These are phyloP conservation scores for Paralvinella palmiformis DNA, from an alignment of 1,140 invertebrate genomes.

Conservation along the genomic window DNA sequence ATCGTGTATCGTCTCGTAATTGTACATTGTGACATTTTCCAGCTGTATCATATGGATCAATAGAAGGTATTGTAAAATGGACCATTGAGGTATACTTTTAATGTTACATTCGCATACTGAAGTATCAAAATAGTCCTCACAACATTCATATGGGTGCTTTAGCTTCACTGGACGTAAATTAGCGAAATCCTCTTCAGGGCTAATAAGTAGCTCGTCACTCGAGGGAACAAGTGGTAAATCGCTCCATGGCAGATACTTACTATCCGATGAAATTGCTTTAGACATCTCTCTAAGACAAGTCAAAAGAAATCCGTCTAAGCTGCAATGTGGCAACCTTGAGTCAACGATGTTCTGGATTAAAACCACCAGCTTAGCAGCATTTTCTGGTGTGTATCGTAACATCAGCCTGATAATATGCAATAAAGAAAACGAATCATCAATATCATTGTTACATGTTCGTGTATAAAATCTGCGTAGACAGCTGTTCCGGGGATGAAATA, in stretches of 20 bases:
- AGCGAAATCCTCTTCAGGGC: not conserved
- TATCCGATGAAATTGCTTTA: not conserved
- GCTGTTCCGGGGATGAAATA: not conserved
- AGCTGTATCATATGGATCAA: no score
- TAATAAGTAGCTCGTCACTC: not conserved
- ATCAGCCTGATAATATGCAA: not conserved
- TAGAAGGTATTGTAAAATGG: no score
- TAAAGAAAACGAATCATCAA: not conserved
- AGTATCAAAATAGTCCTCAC: conserved; percentile 3
- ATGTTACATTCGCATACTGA: no score
- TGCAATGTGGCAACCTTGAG: not conserved
- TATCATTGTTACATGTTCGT: not conserved
- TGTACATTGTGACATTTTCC: no score
- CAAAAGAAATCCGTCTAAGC: not conserved
- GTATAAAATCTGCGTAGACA: not conserved
- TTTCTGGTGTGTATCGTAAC: not conserved
- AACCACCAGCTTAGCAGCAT: not conserved
- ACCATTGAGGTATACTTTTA: no score
- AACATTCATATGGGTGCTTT: conserved; percentile 7
- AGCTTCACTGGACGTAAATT: not conserved
- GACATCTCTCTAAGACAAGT: not conserved
- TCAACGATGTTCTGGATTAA: not conserved
- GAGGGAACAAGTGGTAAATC: conserved; percentile 8
- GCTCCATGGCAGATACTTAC: not conserved
- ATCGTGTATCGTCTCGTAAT: no score